Conservation (phyloP, 1,140 invertebrate genomes). For the Nasonia vitripennis region DNA sequence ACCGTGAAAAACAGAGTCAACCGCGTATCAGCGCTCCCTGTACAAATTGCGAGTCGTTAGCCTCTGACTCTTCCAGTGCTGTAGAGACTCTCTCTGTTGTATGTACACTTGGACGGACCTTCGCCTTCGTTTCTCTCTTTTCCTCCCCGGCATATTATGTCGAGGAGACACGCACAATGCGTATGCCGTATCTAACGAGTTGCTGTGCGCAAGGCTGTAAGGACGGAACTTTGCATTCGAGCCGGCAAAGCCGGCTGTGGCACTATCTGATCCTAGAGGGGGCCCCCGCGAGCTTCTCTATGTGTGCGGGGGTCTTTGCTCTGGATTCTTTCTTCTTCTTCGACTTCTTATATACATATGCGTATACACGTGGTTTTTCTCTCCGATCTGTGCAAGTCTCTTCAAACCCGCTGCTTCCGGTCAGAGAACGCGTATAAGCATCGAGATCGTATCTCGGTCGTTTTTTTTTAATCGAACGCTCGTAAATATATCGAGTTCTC, state of each 20-base stretch:
- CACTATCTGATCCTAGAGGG: constrained; percentile 42
- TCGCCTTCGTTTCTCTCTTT: constrained; percentile 31
- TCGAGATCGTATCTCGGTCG: no score
- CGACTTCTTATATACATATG: background rate
- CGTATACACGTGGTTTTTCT: no score
- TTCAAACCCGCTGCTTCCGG: no score
- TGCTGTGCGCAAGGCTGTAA: constrained; percentile 34
- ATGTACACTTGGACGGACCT: background rate
- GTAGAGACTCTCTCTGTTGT: background rate
- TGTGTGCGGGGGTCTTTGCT: background rate
- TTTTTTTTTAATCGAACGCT: no score
- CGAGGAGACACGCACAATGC: constrained; percentile 66
- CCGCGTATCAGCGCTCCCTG: background rate
- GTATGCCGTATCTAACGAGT: constrained; percentile 67
- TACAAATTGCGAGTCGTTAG: constrained; percentile 33
- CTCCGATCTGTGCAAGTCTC: no score
- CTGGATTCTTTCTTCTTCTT: background rate
- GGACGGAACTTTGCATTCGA: background rate
- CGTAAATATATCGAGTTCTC: no score
- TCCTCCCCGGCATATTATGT: constrained; percentile 27
- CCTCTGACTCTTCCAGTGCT: no score
- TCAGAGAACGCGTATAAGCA: no score
- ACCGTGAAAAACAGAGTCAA: background rate
- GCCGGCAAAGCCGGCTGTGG: background rate
- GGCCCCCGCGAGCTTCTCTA: background rate